Conservation (phyloP, 2,113 vertebrate genomes). For the Syngnathus floridae region DNA sequence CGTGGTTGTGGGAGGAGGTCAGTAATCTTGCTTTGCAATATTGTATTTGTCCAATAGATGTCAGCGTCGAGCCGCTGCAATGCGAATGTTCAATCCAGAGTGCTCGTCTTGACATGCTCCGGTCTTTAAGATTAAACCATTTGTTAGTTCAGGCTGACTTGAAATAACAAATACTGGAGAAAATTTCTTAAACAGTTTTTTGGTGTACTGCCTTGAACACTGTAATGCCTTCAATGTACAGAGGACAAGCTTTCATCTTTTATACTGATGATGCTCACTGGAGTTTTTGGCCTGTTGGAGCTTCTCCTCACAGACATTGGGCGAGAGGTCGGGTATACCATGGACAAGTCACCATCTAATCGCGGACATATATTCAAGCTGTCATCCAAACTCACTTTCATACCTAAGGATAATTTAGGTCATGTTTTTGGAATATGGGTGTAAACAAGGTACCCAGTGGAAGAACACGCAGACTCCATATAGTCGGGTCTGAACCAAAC, state of each 20-base stretch:
- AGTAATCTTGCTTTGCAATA: neutral
- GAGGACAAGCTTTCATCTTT: neutral
- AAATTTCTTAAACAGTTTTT: neutral
- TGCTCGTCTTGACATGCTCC: neutral
- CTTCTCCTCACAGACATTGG: neutral
- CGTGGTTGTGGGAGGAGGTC: no score
- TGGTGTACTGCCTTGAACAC: constrained; percentile 18
- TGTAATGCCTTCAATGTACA: constrained; percentile 42
- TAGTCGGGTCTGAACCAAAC: neutral
- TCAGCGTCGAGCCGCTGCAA: constrained; percentile 24
- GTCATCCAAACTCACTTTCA: neutral
- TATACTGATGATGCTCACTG: neutral
- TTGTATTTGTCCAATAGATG: constrained; percentile 28
- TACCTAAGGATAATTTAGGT: neutral
- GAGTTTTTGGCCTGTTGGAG: neutral
- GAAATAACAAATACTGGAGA: constrained; percentile 2
- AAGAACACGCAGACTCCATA: neutral
- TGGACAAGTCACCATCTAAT: neutral
- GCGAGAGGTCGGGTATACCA: neutral
- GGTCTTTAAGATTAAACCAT: neutral
- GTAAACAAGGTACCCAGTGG: neutral
- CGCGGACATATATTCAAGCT: neutral
- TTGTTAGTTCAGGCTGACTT: constrained; percentile 17
- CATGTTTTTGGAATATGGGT: neutral
- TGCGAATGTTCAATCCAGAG: neutral